Base-by-base conservation (phyloP, 2,888 invertebrate genomes). In the Thymelicus sylvestris region DNA sequence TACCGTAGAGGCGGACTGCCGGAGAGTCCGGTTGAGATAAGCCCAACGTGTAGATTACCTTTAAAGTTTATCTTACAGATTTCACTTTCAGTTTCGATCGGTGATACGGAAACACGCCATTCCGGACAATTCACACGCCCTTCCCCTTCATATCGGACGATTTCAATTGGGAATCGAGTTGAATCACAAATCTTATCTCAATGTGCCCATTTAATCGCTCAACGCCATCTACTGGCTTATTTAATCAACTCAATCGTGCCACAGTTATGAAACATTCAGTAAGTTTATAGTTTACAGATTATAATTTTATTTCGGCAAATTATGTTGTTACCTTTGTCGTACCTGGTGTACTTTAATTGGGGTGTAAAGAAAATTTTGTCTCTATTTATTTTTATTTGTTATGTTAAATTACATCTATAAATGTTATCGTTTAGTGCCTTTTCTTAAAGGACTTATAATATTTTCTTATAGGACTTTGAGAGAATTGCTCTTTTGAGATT, bases 191-290 rank as follows among this genome's bases (percentile, higher is more conserved):
- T 86, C 83, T 82, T 84, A 81, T 86, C 84, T 83, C 84, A 83
- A 86, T 89, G 85, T 86, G 89, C 83, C 86, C 86, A 85, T 90
- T 88, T 86, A 85, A 88, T 87, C 86, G 84, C 78, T 77, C 73
- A 79, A 79, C 86, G 90, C 90, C 91, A 91, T 90, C 91, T 91
- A 89, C 86, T 82, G 88, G 82, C 77, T 78, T 76, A 77, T 76
- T n/a, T 44, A 61, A 44, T 6, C 24, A 69, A 65, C 39, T 8
- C 0, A 7, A 39, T 39, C 13, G 19, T 41, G 70, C 31, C 65
- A 65, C 44, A 70, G 70, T 65, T 15, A 39, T 41, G 50, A 7
- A 7, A 19, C 3, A n/a, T 57, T 44, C 64, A n/a, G 61, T 64
- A 57, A 38, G 64, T 38, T 15, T 41, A 61, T 67, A 0, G 7